Conservation (phyloP, 2,888 invertebrate species). For the Eremobia ochroleuca region DNA sequence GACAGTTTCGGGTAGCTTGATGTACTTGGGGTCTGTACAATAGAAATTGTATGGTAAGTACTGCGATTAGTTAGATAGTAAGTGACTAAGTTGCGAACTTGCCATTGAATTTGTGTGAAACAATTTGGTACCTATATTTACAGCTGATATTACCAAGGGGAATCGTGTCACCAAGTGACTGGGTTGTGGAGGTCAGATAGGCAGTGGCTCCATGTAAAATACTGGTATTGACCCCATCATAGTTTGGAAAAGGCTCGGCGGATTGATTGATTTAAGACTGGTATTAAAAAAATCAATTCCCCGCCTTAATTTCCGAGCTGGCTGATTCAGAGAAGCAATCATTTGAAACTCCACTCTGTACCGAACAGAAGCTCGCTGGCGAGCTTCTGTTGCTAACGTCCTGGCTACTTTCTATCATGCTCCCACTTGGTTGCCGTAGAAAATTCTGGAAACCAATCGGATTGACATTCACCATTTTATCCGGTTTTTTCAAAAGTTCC, state of each 20-base stretch:
- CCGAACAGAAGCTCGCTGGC: constrained; percentile 87
- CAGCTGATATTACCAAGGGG: background rate
- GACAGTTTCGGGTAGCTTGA: too few relatives aligned
- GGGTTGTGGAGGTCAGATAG: background rate
- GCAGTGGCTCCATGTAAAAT: background rate
- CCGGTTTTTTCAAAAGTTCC: constrained; percentile 95
- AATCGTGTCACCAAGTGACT: background rate
- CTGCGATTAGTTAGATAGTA: background rate
- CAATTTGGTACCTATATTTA: background rate
- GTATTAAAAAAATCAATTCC: constrained; percentile 73
- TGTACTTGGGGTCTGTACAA: too few relatives aligned
- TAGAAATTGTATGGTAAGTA: background rate
- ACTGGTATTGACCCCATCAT: background rate
- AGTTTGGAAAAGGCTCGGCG: background rate
- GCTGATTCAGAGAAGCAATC: constrained; percentile 84
- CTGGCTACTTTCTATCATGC: constrained; percentile 88
- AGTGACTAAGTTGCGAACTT: background rate
- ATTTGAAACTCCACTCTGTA: constrained; percentile 84
- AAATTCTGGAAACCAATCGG: constrained; percentile 86
- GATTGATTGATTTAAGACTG: background rate
- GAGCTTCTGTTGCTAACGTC: constrained; percentile 85
- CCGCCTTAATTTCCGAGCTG: constrained; percentile 85
- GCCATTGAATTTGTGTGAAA: background rate
- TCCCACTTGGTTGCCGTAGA: constrained; percentile 91
- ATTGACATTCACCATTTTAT: constrained; percentile 89